Conservation (phyloP, 1,140 invertebrate genomes). For the Tetramorium simillimum region DNA sequence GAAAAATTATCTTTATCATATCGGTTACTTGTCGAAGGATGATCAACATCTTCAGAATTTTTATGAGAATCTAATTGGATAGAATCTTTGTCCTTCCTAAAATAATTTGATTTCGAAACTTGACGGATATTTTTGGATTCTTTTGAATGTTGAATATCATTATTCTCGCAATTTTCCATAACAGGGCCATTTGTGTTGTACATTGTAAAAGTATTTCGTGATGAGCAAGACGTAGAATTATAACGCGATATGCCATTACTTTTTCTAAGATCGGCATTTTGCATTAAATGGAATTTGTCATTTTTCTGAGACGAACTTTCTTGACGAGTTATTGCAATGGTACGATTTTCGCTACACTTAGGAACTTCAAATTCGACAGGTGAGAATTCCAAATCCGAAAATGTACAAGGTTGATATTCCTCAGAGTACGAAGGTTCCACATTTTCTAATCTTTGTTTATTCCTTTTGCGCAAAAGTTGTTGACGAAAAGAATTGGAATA, state of each 20-base stretch:
- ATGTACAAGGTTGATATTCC: slow-evolving; percentile 7
- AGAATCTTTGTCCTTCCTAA: not conserved
- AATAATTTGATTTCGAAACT: not conserved
- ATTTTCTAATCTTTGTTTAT: not conserved
- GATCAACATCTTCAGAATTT: not conserved
- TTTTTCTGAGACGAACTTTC: not conserved
- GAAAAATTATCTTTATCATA: not conserved
- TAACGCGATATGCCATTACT: not conserved
- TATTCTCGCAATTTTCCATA: not conserved
- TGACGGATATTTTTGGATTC: not conserved
- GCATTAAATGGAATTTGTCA: not conserved
- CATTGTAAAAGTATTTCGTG: not conserved
- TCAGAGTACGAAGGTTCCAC: not conserved
- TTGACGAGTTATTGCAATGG: not conserved
- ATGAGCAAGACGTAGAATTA: not conserved
- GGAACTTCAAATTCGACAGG: slow-evolving; percentile 16
- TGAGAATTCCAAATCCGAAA: not conserved
- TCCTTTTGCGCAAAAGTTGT: not conserved
- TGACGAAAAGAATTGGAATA: slow-evolving; percentile 4
- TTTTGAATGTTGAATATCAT: not conserved
- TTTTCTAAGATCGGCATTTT: not conserved
- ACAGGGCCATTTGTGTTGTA: not conserved
- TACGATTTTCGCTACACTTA: not conserved
- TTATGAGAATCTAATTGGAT: not conserved
- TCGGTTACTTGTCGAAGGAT: not conserved